Conservation (phyloP, 2,888 invertebrate genomes). For the Atherix ibis region DNA sequence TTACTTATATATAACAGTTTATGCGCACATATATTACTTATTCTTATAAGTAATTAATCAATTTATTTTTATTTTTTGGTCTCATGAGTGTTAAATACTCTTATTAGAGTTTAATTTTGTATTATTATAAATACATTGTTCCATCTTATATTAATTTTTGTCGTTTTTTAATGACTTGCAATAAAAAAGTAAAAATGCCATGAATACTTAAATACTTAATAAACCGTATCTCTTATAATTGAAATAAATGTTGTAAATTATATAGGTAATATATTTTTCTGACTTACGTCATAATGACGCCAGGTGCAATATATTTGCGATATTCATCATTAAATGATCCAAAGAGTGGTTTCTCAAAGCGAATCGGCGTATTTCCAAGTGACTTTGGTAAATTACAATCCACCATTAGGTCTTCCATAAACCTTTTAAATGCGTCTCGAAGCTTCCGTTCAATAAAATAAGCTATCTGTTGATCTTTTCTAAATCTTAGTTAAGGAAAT, state of each 20-base stretch:
- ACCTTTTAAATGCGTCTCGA: slow-evolving; percentile 48
- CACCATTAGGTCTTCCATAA: slow-evolving; percentile 43
- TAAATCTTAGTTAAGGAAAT: slow-evolving; percentile 13
- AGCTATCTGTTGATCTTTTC: slow-evolving; percentile 67
- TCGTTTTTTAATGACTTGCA: no score
- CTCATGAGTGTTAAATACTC: no score
- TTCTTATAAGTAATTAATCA: no score
- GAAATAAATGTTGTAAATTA: background rate
- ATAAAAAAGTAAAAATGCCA: no score
- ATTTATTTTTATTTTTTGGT: no score
- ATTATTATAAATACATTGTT: no score
- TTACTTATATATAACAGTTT: no score
- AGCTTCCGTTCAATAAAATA: slow-evolving; percentile 54
- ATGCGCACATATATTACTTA: no score
- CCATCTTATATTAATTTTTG: no score
- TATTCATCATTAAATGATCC: slow-evolving; percentile 53
- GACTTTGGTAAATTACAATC: slow-evolving; percentile 46
- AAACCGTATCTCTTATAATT: no score
- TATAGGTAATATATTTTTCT: slow-evolving; percentile 1
- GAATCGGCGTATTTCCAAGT: slow-evolving; percentile 43
- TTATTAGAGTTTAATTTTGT: no score
- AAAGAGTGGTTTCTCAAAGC: slow-evolving; percentile 53
- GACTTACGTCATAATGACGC: slow-evolving; percentile 64
- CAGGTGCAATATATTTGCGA: slow-evolving; percentile 70
- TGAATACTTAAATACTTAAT: no score